Percentiles rank a stretch among this genome's conserved stretches.
phyloP scores from a whole-genome alignment of 2,113 vertebrate genomes.

The Sorex fumeus region DNA sequence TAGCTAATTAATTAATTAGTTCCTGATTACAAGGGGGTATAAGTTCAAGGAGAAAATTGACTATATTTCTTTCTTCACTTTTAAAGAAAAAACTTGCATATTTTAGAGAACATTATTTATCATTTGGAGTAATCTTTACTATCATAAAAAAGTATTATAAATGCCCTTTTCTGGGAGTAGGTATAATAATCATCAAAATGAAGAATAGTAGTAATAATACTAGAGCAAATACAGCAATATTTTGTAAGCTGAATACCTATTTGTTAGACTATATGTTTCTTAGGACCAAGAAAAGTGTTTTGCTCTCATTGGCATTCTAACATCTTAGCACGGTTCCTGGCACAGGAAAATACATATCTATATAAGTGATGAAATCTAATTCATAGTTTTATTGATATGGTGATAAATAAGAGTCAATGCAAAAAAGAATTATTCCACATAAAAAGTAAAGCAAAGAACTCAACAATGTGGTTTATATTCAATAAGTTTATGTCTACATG shows the following conservation, averaged over 20 bases:
- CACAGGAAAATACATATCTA: constrained; percentile 40
- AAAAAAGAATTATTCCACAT: constrained; percentile 24
- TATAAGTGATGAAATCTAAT: constrained; percentile 31
- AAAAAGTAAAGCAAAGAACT: constrained; percentile 27
- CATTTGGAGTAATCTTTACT: constrained; percentile 67
- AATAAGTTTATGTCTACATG: constrained; percentile 9
- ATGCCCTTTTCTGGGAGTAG: constrained; percentile 66
- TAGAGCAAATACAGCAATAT: constrained; percentile 72
- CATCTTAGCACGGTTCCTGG: background rate
- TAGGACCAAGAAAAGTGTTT: background rate
- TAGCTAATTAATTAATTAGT: constrained; percentile 86
- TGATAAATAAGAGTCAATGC: background rate
- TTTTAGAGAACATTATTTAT: constrained; percentile 72
- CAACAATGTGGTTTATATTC: constrained; percentile 51
- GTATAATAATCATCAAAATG: constrained; percentile 79
- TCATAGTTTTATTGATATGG: constrained; percentile 58
- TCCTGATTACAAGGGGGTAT: constrained; percentile 81
- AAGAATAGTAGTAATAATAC: constrained; percentile 74
- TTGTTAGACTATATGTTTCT: constrained; percentile 56
- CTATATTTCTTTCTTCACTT: constrained; percentile 63
- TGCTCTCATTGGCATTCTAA: constrained; percentile 17
- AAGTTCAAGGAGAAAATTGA: constrained; percentile 81
- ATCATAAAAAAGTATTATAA: constrained; percentile 74
- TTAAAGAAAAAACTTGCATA: constrained; percentile 62
- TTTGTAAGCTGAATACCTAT: constrained; percentile 57